Conservation (phyloP, 2,113 vertebrate species). For the Cyanoliseus patagonus region DNA sequence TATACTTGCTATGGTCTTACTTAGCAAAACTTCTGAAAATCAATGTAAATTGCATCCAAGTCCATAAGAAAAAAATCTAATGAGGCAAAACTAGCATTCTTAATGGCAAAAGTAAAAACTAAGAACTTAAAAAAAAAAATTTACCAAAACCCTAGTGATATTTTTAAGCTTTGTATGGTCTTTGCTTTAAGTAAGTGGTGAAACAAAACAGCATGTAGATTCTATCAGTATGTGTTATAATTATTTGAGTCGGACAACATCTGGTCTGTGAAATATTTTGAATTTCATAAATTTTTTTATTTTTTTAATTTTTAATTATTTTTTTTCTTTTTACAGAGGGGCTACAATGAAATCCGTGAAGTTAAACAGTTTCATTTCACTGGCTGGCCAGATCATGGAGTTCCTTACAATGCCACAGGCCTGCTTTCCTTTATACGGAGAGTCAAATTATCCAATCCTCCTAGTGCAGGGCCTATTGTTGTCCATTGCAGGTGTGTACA, state of each 20-base stretch:
- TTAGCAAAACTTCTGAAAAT: background rate
- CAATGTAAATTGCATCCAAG: background rate
- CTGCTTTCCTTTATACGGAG: slow-evolving; percentile 96
- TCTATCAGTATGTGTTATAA: background rate
- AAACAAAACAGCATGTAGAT: background rate
- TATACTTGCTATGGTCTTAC: background rate
- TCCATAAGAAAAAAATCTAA: background rate
- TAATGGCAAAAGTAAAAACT: background rate
- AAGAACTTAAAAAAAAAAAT: background rate
- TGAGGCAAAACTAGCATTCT: background rate
- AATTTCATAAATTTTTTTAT: background rate
- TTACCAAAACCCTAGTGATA: background rate
- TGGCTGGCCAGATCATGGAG: slow-evolving; percentile 98
- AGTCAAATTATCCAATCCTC: slow-evolving; percentile 96
- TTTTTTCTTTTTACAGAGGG: slow-evolving; percentile 79
- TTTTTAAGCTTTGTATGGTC: background rate
- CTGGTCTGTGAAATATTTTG: background rate
- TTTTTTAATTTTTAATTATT: background rate
- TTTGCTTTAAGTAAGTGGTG: background rate
- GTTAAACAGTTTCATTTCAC: slow-evolving; percentile 99
- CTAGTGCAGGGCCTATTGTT: slow-evolving; percentile 94
- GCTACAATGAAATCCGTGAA: slow-evolving; percentile 95
- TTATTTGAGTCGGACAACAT: background rate
- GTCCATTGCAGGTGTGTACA: slow-evolving; percentile 95
- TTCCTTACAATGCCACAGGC: slow-evolving; percentile 96